phyloP scores from a whole-genome alignment of 2,113 vertebrate species.

The Pygoscelis antarcticus region DNA sequence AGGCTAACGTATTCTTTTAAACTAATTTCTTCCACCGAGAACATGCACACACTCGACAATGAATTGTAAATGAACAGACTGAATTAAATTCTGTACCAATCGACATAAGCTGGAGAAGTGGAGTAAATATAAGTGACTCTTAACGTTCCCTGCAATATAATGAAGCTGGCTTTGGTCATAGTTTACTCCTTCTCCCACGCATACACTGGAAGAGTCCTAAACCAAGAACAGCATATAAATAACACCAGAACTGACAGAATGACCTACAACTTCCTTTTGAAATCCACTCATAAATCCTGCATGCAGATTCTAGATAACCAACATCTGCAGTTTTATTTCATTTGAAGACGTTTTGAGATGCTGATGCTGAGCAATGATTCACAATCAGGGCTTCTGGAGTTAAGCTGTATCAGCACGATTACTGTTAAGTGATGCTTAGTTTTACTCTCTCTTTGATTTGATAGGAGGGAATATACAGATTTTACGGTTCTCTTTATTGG shows the following conservation, averaged over 20 bases:
- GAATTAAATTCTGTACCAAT: neutral
- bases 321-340: neutral
- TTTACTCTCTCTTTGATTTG: neutral
- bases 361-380: neutral
- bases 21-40: neutral
- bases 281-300: slow-evolving; percentile 28
- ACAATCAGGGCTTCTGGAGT: neutral
- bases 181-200: slow-evolving; percentile 42
- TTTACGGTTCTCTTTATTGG: neutral
- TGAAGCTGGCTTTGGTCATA: neutral
- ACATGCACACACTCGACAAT: neutral
- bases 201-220: neutral
- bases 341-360: neutral
- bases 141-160: neutral
- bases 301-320: slow-evolving; percentile 21
- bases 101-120: neutral
- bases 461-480: neutral
- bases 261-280: slow-evolving; percentile 34
- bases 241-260: slow-evolving; percentile 44
- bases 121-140: neutral
- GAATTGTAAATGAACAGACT: neutral
- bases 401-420: neutral
- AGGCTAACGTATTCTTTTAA: neutral
- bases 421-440: neutral
- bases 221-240: slow-evolving; percentile 37